Percentiles rank a stretch among this genome's conserved stretches.
Conservation (phyloP, 2,113 vertebrate genomes). For the Leucopsar rothschildi region DNA sequence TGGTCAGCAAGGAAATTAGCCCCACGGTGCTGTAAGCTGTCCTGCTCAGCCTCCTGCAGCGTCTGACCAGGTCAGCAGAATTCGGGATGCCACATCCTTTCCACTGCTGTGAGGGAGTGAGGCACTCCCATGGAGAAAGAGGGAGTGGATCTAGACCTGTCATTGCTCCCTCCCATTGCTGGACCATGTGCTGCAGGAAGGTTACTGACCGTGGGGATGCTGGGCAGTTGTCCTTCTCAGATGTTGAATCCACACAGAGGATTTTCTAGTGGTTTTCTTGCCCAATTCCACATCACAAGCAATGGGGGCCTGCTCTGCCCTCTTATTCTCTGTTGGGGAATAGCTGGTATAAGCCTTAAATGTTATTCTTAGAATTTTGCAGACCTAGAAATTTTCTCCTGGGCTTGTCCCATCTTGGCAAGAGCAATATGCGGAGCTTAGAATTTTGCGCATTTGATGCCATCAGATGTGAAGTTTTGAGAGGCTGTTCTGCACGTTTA, state of each 20-base stretch:
- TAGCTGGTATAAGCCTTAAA: not conserved
- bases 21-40: not conserved
- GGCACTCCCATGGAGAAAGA: not conserved
- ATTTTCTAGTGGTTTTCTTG: not conserved
- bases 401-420: not conserved
- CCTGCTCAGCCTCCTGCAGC: not conserved
- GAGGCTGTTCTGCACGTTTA: not conserved
- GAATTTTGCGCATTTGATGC: not conserved
- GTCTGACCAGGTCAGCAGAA: not conserved
- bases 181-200: not conserved
- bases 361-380: not conserved
- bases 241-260: not conserved
- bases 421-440: not conserved
- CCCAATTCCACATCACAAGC: not conserved
- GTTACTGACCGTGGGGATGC: not conserved
- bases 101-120: rapidly evolving
- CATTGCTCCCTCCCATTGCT: not conserved
- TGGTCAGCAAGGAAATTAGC: not conserved
- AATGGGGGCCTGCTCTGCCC: not conserved
- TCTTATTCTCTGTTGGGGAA: not conserved
- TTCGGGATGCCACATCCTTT: not conserved
- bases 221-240: not conserved
- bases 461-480: not conserved
- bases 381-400: not conserved
- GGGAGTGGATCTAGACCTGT: not conserved